Evolutionary conservation across 2,113 vertebrate species (phyloP).

Genomic region (Epinephelus fuscoguttatus): DNA sequence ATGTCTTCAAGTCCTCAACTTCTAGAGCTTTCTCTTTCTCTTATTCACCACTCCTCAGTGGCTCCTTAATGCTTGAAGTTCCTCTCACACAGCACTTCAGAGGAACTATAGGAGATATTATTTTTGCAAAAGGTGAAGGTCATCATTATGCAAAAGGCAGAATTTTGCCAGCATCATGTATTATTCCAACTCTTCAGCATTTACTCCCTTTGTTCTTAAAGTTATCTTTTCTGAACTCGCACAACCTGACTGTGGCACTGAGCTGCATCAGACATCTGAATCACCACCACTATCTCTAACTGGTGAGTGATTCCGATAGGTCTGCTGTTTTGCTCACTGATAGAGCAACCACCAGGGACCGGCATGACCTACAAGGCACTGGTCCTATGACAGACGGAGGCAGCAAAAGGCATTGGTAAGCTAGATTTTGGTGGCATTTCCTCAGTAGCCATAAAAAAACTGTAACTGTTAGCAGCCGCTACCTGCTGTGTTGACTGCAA

Average conservation of each 20-base stretch:
- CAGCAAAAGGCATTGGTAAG: background rate
- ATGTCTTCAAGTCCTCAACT: constrained; percentile 21
- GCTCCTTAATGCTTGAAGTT: constrained; percentile 47
- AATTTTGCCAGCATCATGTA: constrained; percentile 16
- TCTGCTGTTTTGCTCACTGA: too few relatives aligned
- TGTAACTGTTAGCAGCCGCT: background rate
- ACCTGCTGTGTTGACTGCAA: background rate
- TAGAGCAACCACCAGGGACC: background rate
- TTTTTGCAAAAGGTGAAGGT: constrained; percentile 57
- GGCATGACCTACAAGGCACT: background rate
- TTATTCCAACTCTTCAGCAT: constrained; percentile 40
- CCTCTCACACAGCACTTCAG: constrained; percentile 28
- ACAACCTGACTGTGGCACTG: background rate
- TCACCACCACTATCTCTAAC: background rate
- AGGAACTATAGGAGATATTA: constrained; percentile 18
- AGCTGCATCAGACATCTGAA: background rate
- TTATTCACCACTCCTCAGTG: constrained; percentile 26
- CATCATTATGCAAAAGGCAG: constrained; percentile 28
- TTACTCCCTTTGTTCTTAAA: constrained; percentile 26
- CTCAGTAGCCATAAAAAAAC: background rate
- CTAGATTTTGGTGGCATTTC: background rate
- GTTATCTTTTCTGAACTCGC: constrained; percentile 16
- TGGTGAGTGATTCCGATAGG: background rate
- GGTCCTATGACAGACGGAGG: background rate
- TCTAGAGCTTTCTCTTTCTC: background rate